These are phyloP conservation scores for Hipparchia sbordonii DNA, from an alignment of 2,888 invertebrate species.

Conservation along the genomic window DNA sequence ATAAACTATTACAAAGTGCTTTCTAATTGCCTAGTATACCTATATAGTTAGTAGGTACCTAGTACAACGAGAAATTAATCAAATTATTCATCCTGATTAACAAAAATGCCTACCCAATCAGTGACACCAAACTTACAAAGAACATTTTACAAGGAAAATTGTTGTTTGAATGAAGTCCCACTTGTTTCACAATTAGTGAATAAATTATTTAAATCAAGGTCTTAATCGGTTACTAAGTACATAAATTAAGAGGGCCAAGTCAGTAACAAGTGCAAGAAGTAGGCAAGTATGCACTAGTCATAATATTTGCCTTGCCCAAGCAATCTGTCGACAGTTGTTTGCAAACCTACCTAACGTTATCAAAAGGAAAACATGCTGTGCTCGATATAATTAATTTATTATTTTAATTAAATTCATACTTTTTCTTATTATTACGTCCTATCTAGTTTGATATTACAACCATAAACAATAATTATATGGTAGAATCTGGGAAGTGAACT, in stretches of 20 bases:
- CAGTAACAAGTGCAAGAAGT: constrained; percentile 37
- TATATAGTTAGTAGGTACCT: too few species aligned
- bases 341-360: constrained; percentile 45
- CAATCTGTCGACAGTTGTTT: constrained; percentile 51
- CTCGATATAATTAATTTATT: constrained; percentile 18
- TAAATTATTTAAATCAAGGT: constrained; percentile 28
- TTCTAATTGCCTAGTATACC: too few species aligned
- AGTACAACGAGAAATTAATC: neutral
- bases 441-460: too few species aligned
- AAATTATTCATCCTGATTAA: neutral
- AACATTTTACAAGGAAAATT: constrained; percentile 11
- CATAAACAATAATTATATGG: too few species aligned
- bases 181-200: constrained; percentile 25
- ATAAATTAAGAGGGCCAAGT: constrained; percentile 40
- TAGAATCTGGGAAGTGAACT: too few species aligned
- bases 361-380: constrained; percentile 44
- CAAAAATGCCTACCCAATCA: neutral
- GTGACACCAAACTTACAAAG: neutral
- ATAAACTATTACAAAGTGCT: too few species aligned
- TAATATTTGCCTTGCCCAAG: constrained; percentile 52
- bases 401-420: neutral
- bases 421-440: neutral
- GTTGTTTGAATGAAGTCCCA: constrained; percentile 10
- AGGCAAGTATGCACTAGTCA: constrained; percentile 36
- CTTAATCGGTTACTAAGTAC: constrained; percentile 38